phyloP scores from a whole-genome alignment of 23 tunicate genomes.

The Halocynthia aurantium region DNA sequence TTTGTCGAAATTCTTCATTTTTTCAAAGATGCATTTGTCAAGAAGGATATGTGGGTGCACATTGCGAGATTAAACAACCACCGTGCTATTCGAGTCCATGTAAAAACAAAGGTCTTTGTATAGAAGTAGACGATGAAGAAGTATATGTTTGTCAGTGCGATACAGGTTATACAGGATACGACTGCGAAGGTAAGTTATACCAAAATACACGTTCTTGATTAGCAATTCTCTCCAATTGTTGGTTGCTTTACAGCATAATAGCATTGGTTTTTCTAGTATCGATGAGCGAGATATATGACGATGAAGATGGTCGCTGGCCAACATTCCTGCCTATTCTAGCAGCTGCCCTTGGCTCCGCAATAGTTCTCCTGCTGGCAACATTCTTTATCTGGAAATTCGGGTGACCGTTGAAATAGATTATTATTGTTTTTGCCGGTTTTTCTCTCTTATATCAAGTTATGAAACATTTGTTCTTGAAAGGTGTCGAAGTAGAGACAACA shows the following conservation, averaged over 20 bases:
- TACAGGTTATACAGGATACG: slow-evolving; percentile 33
- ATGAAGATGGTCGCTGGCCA: neutral
- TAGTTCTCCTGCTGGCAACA: neutral
- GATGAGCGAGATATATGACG: neutral
- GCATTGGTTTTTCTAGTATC: neutral
- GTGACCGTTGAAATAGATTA: neutral
- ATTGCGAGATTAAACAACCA: slow-evolving; percentile 53
- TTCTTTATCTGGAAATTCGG: slow-evolving; percentile 1
- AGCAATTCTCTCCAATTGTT: neutral
- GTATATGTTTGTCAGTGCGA: slow-evolving; percentile 39
- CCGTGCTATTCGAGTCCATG: slow-evolving; percentile 67
- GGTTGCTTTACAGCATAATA: neutral
- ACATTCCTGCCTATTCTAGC: neutral
- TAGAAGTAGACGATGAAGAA: slow-evolving; percentile 21
- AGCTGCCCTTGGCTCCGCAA: neutral
- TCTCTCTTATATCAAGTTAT: too few relatives aligned
- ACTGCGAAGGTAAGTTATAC: slow-evolving; percentile 55
- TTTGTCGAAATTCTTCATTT: neutral
- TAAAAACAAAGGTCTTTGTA: slow-evolving; percentile 63
- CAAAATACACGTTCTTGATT: neutral
- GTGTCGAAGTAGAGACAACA: too few relatives aligned
- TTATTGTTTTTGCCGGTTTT: neutral
- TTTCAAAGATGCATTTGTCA: slow-evolving; percentile 53
- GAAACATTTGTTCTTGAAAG: too few relatives aligned
- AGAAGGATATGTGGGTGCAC: slow-evolving; percentile 41